Conservation (phyloP, 1,140 invertebrate species). For the Nymphalis io region DNA sequence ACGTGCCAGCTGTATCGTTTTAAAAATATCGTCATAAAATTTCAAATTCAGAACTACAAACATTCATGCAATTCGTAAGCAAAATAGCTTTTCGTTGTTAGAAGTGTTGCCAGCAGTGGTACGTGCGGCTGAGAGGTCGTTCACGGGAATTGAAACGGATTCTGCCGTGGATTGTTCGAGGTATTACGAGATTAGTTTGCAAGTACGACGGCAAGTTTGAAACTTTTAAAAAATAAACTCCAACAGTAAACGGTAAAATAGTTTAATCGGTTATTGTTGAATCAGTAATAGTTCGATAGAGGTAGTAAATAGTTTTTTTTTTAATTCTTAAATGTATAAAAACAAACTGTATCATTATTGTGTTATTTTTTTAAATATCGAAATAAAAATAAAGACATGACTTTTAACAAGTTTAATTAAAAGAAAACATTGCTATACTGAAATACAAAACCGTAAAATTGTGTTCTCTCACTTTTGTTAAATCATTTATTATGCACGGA, state of each 20-base stretch:
- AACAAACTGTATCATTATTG: too few relatives aligned
- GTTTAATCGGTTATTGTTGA: neutral
- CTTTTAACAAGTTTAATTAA: too few relatives aligned
- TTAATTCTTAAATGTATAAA: too few relatives aligned
- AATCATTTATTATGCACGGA: neutral
- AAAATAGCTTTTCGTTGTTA: constrained; percentile 47
- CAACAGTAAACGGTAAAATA: neutral
- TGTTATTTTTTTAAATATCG: too few relatives aligned
- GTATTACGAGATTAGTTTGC: constrained; percentile 33
- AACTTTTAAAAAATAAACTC: constrained; percentile 9
- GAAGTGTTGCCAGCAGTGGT: constrained; percentile 33
- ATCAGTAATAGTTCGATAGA: too few relatives aligned
- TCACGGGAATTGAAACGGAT: constrained; percentile 49
- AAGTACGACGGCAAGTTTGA: constrained; percentile 17
- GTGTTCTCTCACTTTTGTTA: constrained; percentile 1
- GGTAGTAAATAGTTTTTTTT: too few relatives aligned
- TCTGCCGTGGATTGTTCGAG: constrained; percentile 44
- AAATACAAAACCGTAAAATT: neutral
- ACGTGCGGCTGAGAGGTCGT: constrained; percentile 40
- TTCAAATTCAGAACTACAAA: constrained; percentile 25
- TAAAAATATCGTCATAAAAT: constrained; percentile 23
- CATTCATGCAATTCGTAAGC: constrained; percentile 41
- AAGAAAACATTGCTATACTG: neutral
- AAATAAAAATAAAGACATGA: too few relatives aligned
- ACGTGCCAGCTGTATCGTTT: neutral